Evolutionary conservation across 2,113 vertebrate species (phyloP).

Genomic region (Chaetops frenatus): DNA sequence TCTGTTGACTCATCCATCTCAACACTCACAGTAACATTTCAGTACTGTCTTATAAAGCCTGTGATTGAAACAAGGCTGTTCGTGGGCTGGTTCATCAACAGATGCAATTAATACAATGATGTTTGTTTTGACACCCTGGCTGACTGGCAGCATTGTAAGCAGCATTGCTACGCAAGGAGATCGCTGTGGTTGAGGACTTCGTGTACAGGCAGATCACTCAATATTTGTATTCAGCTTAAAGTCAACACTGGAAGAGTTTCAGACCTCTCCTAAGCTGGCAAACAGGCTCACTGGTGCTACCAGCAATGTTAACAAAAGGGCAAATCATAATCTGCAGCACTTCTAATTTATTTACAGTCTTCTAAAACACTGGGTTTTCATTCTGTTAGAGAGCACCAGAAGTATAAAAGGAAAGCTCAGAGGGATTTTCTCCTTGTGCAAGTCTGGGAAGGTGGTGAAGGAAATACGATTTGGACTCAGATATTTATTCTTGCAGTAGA

Average conservation of each 20-base stretch:
- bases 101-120: conserved; percentile 13
- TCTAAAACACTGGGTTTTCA: neutral
- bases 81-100: neutral
- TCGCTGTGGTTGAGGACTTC: neutral
- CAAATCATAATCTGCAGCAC: neutral
- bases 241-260: neutral
- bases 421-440: conserved; percentile 50
- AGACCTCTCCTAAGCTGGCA: neutral
- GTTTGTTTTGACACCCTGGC: conserved; percentile 22
- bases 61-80: neutral
- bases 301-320: neutral
- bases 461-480: conserved; percentile 48
- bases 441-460: conserved; percentile 45
- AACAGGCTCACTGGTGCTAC: neutral
- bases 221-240: neutral
- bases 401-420: neutral
- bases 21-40: neutral
- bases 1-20: conserved; percentile 27
- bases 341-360: neutral
- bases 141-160: conserved; percentile 23
- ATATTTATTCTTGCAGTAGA: conserved; percentile 55
- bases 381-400: neutral
- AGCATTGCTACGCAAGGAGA: neutral
- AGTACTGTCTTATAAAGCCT: conserved; percentile 12
- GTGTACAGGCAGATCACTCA: neutral